Evolutionary conservation across 2,888 invertebrate species (phyloP).

Genomic region (Ormyrus nitidulus): DNA sequence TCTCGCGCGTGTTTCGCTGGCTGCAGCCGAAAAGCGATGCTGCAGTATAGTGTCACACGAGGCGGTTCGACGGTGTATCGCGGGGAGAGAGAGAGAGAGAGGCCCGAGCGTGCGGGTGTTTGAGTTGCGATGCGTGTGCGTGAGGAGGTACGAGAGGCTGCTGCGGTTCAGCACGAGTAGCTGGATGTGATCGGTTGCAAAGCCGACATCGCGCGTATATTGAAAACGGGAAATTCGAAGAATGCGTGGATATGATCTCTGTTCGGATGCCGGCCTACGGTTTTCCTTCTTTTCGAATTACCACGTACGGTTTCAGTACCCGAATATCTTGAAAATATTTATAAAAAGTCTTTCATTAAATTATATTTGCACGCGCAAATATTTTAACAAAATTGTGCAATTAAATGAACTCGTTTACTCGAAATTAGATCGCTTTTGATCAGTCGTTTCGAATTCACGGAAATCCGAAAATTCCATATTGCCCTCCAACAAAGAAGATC

Average conservation of each 20-base stretch:
- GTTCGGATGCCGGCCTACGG: not conserved
- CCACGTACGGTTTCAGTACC: not conserved
- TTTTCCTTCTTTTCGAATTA: not conserved
- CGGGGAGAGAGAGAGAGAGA: no score
- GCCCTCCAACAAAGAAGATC: not conserved
- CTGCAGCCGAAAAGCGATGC: conserved; percentile 34
- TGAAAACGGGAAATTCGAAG: conserved; percentile 26
- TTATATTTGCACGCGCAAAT: no score
- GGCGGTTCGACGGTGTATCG: no score
- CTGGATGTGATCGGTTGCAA: not conserved
- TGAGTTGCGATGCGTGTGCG: not conserved
- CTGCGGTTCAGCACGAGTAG: not conserved
- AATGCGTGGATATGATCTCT: conserved; percentile 24
- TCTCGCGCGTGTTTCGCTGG: not conserved
- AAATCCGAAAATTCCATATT: no score
- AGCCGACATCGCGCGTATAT: not conserved
- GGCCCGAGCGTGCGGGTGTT: not conserved
- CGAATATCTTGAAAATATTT: not conserved
- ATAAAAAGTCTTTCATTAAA: no score
- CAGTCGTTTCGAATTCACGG: no score
- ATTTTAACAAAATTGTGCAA: no score
- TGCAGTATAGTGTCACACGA: no score
- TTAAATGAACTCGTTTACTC: no score
- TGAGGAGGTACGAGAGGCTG: not conserved
- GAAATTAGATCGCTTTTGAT: no score